Conservation (phyloP, 2,888 invertebrate species). For the Limnephilus lunatus region DNA sequence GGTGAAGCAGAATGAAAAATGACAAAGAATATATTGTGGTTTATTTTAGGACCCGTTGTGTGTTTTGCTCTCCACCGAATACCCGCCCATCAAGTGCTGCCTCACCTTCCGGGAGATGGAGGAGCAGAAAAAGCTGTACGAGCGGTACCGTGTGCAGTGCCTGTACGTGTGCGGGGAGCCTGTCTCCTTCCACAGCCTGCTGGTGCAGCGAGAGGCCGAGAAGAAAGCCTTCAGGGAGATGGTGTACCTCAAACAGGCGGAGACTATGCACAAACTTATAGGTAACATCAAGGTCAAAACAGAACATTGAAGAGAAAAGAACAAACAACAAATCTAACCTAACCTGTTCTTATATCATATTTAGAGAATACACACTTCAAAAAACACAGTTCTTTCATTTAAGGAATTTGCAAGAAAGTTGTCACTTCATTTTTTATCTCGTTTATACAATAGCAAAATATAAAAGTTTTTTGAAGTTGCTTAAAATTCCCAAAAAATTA, state of each 20-base stretch:
- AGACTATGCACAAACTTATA: constrained; percentile 75
- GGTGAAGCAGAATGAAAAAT: background rate
- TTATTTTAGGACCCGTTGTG: constrained; percentile 76
- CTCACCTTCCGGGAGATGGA: constrained; percentile 75
- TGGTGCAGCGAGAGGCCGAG: constrained; percentile 74
- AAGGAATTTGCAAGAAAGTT: no score
- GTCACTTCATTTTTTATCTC: no score
- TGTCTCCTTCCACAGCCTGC: constrained; percentile 75
- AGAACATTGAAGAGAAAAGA: background rate
- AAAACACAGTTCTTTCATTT: no score
- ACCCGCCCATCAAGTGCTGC: constrained; percentile 78
- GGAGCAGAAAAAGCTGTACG: constrained; percentile 74
- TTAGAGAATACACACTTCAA: no score
- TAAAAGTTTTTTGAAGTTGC: no score
- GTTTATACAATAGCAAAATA: no score
- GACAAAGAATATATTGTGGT: background rate
- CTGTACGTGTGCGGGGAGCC: constrained; percentile 76
- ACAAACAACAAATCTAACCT: no score
- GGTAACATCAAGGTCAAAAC: constrained; percentile 68
- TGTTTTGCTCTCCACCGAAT: constrained; percentile 75
- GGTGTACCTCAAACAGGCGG: constrained; percentile 76
- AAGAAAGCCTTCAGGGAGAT: constrained; percentile 76
- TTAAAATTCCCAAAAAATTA: no score
- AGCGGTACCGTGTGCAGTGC: constrained; percentile 76
- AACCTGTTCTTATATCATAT: background rate